Conservation (phyloP, 2,113 vertebrate genomes). For the Solea solea region DNA sequence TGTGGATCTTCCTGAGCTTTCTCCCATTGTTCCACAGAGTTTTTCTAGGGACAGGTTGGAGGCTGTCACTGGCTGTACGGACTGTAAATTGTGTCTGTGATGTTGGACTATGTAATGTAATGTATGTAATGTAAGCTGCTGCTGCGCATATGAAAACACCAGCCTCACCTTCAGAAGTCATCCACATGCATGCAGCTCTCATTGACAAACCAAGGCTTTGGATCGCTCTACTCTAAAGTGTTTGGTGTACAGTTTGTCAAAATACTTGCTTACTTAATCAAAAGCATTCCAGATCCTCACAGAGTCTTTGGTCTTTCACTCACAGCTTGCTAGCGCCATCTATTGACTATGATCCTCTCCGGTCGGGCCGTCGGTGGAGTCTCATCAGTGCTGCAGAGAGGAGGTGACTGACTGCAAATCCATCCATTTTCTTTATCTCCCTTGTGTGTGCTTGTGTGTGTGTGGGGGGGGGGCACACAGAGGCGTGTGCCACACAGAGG, state of each 20-base stretch:
- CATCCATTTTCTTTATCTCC: no score
- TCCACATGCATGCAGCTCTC: not conserved
- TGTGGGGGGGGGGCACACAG: no score
- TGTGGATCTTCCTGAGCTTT: no score
- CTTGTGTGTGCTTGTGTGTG: no score
- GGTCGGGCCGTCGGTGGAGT: not conserved
- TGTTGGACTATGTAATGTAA: no score
- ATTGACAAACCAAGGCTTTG: slow-evolving; percentile 11
- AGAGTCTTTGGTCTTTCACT: slow-evolving; percentile 3
- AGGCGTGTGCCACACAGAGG: no score
- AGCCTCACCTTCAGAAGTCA: not conserved
- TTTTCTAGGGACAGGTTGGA: no score
- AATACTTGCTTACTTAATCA: slow-evolving; percentile 27
- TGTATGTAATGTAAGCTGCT: not conserved
- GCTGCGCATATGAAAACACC: not conserved
- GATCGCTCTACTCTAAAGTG: slow-evolving; percentile 2
- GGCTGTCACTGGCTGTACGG: no score
- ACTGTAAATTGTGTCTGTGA: no score
- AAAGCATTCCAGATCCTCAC: slow-evolving; percentile 3
- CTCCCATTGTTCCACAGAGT: no score
- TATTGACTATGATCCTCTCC: slow-evolving; percentile 18
- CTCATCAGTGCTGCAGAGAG: not conserved
- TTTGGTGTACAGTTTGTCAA: slow-evolving; percentile 10
- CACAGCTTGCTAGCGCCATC: slow-evolving; percentile 38
- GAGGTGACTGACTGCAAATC: not conserved